Evolutionary conservation across 2,888 invertebrate species (phyloP), one percentile per base, ranked within the genome.

Genomic region (Meteorus colon): DNA sequence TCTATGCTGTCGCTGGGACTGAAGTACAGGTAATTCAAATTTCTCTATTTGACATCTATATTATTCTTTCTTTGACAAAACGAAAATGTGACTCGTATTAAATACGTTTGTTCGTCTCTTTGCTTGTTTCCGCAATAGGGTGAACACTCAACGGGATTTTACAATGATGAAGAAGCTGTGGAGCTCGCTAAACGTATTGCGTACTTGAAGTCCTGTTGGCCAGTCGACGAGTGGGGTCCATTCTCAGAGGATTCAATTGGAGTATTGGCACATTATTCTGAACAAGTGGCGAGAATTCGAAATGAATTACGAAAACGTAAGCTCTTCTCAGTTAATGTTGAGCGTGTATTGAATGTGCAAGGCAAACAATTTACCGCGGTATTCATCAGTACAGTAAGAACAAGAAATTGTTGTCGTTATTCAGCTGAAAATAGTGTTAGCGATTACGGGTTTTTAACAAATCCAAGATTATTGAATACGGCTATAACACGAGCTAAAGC

Each of bases 291-390:
- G 82, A 91, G 94, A 79, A 95, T 96, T 79, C 92, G 96, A 76
- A 92, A 93, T 37, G 96, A 96, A 84, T 89, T 96, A 73, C 91
- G 96, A 34, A 95, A 95, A 85, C 91, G 94, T 5, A 92, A 94
- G 41, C 92, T 96, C 89, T 92, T 92, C 79, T 94, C 94, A 75
- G 94, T 96, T 63, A 94, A 95, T 14, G 96, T 96, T 1, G 96
- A 96, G 86, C 90, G 96, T 76, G 96, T 96, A 3, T 90, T 95
- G 14, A 96, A 96, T 89, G 96, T 96, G 0, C 96, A 96, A 90
- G 96, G 96, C 86, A 96, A 96, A 86, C 96, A 96, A 89, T 96
- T 96, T 86, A 92, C 96, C 10, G 96, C 94, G 0, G 93, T 96
- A 68, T 94, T 96, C 84, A 90, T 96, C 76, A 95, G 95, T 55